Evolutionary conservation across 1,140 invertebrate genomes (phyloP).

Genomic region (Phymastichus coffea): DNA sequence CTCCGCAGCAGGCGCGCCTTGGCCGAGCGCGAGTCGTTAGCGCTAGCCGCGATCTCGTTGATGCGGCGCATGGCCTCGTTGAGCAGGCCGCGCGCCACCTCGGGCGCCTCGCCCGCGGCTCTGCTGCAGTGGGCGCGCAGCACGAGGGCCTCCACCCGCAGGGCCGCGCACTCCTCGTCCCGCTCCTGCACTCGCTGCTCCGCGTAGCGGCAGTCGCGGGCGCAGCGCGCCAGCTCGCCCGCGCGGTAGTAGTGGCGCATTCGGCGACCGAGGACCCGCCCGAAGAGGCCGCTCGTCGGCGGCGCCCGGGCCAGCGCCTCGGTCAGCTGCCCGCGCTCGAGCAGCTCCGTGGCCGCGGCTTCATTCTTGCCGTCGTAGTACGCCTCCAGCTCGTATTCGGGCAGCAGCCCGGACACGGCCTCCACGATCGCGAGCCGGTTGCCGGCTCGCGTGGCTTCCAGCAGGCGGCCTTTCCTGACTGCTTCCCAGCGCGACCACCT

Average conservation of each 20-base stretch:
- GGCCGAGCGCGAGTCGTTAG: too few species aligned
- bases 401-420: too few species aligned
- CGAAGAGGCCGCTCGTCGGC: neutral
- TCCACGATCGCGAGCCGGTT: too few species aligned
- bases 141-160: conserved; percentile 34
- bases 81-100: conserved; percentile 25
- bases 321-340: too few species aligned
- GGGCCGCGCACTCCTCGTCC: neutral
- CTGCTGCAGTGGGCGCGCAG: conserved; percentile 40
- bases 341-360: too few species aligned
- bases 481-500: too few species aligned
- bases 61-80: conserved; percentile 36
- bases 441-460: too few species aligned
- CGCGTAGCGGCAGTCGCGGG: conserved; percentile 2
- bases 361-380: too few species aligned
- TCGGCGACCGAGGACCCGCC: neutral
- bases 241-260: neutral
- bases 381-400: too few species aligned
- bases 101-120: neutral
- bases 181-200: neutral
- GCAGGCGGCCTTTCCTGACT: too few species aligned
- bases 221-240: neutral
- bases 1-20: neutral
- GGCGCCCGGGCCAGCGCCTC: neutral
- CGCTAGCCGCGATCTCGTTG: conserved; percentile 22